Base-by-base conservation (phyloP, 2,888 invertebrate genomes). In the Smittia sp. region DNA sequence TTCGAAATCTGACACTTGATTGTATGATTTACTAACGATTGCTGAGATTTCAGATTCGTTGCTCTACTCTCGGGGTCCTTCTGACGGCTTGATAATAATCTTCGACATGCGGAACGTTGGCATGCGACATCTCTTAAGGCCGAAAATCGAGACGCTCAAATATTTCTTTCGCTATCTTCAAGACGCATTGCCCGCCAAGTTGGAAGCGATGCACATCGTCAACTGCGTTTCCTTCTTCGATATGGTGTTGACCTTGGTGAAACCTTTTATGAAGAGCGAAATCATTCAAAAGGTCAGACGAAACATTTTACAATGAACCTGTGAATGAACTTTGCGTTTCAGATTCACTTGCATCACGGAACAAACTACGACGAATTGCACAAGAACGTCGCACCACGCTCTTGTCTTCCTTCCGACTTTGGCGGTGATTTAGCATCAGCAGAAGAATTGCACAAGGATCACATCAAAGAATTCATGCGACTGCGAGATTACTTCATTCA, bases 131-230 rank as follows among this genome's bases (percentile, higher is more conserved):
- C 78, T 89, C 13, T 85, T 87, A 1, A 81, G 85, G 77, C 81
- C 88, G 15, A 86, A 87, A 75, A 80, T 89, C 74, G 83, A 85
- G 69, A 81, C 86, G 0, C 79, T 90, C 0, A 85, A 86, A 52
- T 86, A 86, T 78, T 88, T 89, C 80, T 87, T 89, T 81, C 84
- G 85, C 75, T 90, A 88, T 79, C 80, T 90, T 1, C 89, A 91
- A 79, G 90, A 90, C 77, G 90, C 86, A 15, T 80, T 88, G 80
- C 90, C 90, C 0, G 85, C 89, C 1, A 85, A 88, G 74, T 84
- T 90, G 80, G 85, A 85, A 76, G 87, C 85, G 0, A 87, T 90
- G 73, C 89, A 90, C 78, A 85, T 90, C 0, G 79, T 91, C 69
- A 90, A 91, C 78, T 84, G 85, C 0, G 85, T 85, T 74, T 83